Percentiles rank a stretch among this genome's conserved stretches.
These are phyloP conservation scores for Drosophila oshimai DNA, from an alignment of 1,140 invertebrate species.

Conservation along the genomic window DNA sequence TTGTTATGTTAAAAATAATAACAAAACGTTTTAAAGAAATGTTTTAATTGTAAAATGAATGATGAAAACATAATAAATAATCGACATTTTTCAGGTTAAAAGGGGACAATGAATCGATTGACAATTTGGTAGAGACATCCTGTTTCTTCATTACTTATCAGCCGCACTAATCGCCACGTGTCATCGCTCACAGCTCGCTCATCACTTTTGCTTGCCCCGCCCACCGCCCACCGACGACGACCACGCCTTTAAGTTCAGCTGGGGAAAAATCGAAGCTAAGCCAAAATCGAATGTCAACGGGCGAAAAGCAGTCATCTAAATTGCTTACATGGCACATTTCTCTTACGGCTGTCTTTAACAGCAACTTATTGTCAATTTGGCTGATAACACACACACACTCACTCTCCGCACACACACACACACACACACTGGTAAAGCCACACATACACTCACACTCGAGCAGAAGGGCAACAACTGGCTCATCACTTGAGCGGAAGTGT, in stretches of 20 bases:
- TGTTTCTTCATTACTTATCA: conserved; percentile 17
- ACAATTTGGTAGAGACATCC: background rate
- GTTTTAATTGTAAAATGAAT: too few species aligned
- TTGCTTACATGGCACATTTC: conserved; percentile 75
- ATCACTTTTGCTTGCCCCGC: conserved; percentile 24
- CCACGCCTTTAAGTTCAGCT: conserved; percentile 60
- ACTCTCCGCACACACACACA: background rate
- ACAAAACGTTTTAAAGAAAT: too few species aligned
- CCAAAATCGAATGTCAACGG: conserved; percentile 54
- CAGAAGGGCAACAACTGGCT: conserved; percentile 67
- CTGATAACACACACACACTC: conserved; percentile 58
- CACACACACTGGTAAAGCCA: conserved; percentile 13
- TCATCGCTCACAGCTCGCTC: conserved; percentile 40
- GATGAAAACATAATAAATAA: too few species aligned
- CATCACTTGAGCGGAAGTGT: conserved; percentile 79
- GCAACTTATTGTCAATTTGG: conserved; percentile 78
- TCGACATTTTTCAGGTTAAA: too few species aligned
- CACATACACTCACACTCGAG: background rate
- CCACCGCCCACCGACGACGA: background rate
- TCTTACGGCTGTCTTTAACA: conserved; percentile 74
- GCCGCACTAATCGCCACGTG: conserved; percentile 28
- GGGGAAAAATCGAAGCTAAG: conserved; percentile 33
- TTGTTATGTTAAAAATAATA: too few species aligned
- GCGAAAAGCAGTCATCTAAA: conserved; percentile 60
- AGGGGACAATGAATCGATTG: background rate